phyloP scores from a whole-genome alignment of 2,797 vertebrate species.

The Coregonus sp. region DNA sequence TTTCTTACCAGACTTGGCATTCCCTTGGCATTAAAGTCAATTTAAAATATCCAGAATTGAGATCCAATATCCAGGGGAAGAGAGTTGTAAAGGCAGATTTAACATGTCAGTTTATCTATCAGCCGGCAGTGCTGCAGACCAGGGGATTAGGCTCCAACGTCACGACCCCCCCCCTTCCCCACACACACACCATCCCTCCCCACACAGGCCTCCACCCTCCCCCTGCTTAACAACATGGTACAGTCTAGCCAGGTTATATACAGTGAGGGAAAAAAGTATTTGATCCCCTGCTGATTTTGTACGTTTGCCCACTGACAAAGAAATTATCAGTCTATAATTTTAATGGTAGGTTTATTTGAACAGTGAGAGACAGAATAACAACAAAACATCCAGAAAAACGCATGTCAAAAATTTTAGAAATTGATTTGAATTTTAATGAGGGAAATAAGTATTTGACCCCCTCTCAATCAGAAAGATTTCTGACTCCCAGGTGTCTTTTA shows the following conservation, averaged over 20 bases:
- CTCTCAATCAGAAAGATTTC: too few species aligned
- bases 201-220: conserved; percentile 23
- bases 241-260: conserved; percentile 50
- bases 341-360: too few species aligned
- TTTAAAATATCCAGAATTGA: conserved; percentile 11
- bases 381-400: too few species aligned
- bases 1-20: conserved; percentile 76
- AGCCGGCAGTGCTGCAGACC: conserved; percentile 70
- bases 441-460: too few species aligned
- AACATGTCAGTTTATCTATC: conserved; percentile 78
- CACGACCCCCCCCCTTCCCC: conserved; percentile 71
- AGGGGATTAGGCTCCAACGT: conserved; percentile 83
- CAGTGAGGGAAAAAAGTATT: too few species aligned
- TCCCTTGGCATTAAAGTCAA: conserved; percentile 38
- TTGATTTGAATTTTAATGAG: too few species aligned
- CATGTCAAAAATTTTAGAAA: too few species aligned
- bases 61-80: conserved; percentile 44
- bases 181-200: conserved; percentile 49
- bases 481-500: too few species aligned
- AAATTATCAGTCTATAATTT: too few species aligned
- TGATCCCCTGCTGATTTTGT: too few species aligned
- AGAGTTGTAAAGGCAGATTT: conserved; percentile 63
- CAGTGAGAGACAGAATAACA: too few species aligned
- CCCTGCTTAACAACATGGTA: conserved; percentile 50
- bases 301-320: too few species aligned